These are phyloP conservation scores for Philereme vetulata DNA, from an alignment of 2,888 invertebrate species.

Conservation along the genomic window DNA sequence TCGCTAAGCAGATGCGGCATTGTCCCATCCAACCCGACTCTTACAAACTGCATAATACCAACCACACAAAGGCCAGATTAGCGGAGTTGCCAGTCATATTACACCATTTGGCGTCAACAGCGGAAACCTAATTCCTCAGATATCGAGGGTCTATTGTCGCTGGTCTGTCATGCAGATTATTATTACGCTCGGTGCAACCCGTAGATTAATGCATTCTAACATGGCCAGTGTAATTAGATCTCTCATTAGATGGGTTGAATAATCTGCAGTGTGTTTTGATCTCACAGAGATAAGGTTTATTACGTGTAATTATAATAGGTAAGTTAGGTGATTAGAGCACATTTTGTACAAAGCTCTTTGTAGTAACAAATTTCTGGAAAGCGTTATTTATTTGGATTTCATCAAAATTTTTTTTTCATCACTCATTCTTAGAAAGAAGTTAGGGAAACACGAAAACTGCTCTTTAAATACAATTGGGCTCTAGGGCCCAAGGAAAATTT, in stretches of 20 bases:
- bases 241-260: slow-evolving; percentile 22
- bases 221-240: slow-evolving; percentile 24
- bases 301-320: neutral
- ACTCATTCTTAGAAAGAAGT: no score
- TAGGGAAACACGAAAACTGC: no score
- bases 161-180: slow-evolving; percentile 50
- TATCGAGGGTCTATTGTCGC: slow-evolving; percentile 67
- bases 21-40: neutral
- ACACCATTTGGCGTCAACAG: slow-evolving; percentile 53
- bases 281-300: slow-evolving; percentile 13
- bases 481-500: no score
- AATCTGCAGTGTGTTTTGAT: slow-evolving; percentile 12
- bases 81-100: slow-evolving; percentile 38
- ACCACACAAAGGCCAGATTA: slow-evolving; percentile 35
- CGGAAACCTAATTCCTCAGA: slow-evolving; percentile 73
- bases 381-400: no score
- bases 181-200: slow-evolving; percentile 45
- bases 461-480: no score
- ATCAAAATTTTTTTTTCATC: no score
- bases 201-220: slow-evolving; percentile 35
- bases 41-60: slow-evolving; percentile 11
- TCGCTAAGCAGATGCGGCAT: neutral
- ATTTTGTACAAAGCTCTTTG: no score
- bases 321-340: no score
- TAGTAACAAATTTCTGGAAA: no score